Base-by-base conservation (phyloP, 2,888 invertebrate species). In the Mythimna impura region DNA sequence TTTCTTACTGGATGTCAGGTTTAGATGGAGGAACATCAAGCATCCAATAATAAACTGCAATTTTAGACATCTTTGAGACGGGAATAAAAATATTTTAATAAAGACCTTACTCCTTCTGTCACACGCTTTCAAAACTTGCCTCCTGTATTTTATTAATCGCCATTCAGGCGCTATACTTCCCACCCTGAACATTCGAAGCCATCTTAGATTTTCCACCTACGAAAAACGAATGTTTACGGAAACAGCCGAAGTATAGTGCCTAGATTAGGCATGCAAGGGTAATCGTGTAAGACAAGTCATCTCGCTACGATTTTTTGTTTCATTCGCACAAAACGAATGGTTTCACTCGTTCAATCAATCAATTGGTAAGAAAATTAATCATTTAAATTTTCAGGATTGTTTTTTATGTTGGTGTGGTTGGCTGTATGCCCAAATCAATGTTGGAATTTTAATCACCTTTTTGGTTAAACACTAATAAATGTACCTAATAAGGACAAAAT, bases 221-320 rank as follows among this genome's bases (percentile, higher is more conserved):
- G 74, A 77, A 65, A 30, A 40, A 47, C 71, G 77, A 78, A 74
- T 64, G 74, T 62, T 78, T 14, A 67, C 83, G 73, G 70, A 71
- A 54, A 77, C 22, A 36, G 47, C 55, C 81, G 81, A 80, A 67
- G 71, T 80, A 60, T 80, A 66, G 62, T 60, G 69, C 71, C 70
- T 61, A 67, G 63, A 58, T 71, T 76, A 78, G 79, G 80, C 82
- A 82, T 76, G 71, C 76, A 78, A 86, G 86, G 86, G 87, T 86
- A 84, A 82, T 82, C 73, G 78, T 80, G 52, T 82, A 82, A 81
- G 82, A 82, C 66, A 81, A 82, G 78, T 85, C 86, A 82, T 84
- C 71, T 79, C 65, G 78, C 79, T 80, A 76, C 55, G 54, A 62
- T 70, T 61, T 76, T 81, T 76, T 75, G 73, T 83, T 81, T 78